These are phyloP conservation scores for Luidia sarsii DNA, from an alignment of 53 echinoderm and acorn worm species.

Conservation along the genomic window DNA sequence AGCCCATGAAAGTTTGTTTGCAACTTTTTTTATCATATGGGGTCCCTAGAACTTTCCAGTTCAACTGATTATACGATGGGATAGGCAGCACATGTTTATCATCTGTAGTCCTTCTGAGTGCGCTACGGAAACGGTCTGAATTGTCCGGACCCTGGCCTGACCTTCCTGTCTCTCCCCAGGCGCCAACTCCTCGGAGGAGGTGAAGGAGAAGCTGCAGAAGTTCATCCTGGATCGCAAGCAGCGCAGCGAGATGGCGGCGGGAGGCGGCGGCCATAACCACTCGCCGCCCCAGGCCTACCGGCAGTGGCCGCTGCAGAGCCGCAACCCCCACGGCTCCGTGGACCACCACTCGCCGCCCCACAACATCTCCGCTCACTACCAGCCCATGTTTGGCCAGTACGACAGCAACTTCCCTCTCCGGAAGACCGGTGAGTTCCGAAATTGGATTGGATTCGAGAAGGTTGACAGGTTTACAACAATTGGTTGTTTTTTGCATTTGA, in stretches of 20 bases:
- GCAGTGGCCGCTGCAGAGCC: slow-evolving; percentile 76
- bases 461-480: too few relatives aligned
- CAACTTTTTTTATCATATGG: too few relatives aligned
- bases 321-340: slow-evolving; percentile 75
- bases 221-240: slow-evolving; percentile 90
- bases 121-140: too few relatives aligned
- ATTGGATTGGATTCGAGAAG: not conserved
- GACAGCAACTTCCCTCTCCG: slow-evolving; percentile 93
- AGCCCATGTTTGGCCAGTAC: slow-evolving; percentile 93
- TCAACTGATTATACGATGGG: too few relatives aligned
- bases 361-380: slow-evolving; percentile 82
- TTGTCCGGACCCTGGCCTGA: too few relatives aligned
- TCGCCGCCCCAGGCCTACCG: slow-evolving; percentile 89
- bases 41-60: too few relatives aligned
- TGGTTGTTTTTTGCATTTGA: too few relatives aligned
- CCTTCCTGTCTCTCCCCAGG: too few relatives aligned
- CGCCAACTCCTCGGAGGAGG: slow-evolving; percentile 89
- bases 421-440: slow-evolving; percentile 74
- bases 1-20: too few relatives aligned
- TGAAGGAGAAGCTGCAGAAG: slow-evolving; percentile 90
- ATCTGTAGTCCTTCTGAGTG: too few relatives aligned
- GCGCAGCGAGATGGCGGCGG: slow-evolving; percentile 60
- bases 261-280: slow-evolving; percentile 77
- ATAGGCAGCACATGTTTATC: too few relatives aligned
- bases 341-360: slow-evolving; percentile 98